Percentiles rank a stretch among this genome's conserved stretches.
Conservation (phyloP, 2,113 vertebrate genomes). For the Probosciger aterrimus region DNA sequence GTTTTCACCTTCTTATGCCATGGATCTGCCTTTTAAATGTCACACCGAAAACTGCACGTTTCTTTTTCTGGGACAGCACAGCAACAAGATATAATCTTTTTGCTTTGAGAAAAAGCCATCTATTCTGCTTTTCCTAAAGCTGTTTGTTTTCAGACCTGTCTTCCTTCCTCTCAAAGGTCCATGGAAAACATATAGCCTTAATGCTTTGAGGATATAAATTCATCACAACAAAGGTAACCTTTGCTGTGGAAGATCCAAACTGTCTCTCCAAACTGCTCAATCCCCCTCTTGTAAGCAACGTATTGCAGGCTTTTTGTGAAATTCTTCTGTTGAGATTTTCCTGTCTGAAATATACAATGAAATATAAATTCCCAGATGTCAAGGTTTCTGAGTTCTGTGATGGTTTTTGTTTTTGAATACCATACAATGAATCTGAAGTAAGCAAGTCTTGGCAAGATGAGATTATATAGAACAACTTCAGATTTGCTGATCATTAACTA, state of each 20-base stretch:
- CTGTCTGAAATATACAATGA: not conserved
- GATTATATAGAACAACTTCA: not conserved
- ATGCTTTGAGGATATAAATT: not conserved
- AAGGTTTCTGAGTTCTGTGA: not conserved
- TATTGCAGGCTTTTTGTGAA: not conserved
- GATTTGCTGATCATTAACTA: not conserved
- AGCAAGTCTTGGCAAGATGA: not conserved
- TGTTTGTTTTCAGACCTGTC: not conserved
- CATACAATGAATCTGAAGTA: not conserved
- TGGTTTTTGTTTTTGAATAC: not conserved
- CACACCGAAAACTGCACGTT: not conserved
- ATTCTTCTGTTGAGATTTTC: not conserved
- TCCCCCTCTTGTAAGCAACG: not conserved
- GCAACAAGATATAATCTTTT: not conserved
- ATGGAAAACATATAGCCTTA: not conserved
- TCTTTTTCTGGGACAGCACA: not conserved
- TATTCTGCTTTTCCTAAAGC: not conserved
- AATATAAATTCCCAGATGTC: not conserved
- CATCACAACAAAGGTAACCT: not conserved
- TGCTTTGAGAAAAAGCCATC: not conserved
- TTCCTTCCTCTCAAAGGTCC: not conserved
- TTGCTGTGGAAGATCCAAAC: not conserved
- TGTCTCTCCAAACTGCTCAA: not conserved
- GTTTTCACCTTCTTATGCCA: not conserved
- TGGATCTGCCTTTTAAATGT: not conserved